Evolutionary conservation across 2,888 invertebrate genomes (phyloP).

Genomic region (Hydraecia micacea): DNA sequence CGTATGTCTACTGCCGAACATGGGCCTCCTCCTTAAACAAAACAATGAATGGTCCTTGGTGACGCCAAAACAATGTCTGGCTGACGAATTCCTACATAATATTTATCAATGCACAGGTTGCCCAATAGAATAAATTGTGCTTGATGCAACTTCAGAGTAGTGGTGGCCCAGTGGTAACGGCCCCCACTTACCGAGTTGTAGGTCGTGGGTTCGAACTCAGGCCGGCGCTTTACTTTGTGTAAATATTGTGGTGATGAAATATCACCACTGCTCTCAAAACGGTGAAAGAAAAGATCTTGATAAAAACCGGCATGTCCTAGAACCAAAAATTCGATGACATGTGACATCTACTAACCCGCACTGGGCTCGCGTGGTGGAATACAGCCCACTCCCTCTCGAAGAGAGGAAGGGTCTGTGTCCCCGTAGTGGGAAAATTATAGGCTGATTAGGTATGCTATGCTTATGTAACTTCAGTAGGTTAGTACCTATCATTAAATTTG

Average conservation of each 20-base stretch:
- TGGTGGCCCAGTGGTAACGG: neutral
- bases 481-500: neutral
- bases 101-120: constrained; percentile 1
- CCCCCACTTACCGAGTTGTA: neutral
- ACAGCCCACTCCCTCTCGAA: neutral
- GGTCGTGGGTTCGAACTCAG: neutral
- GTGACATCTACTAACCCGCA: neutral
- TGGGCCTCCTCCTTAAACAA: constrained; percentile 6
- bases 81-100: constrained; percentile 1
- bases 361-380: neutral
- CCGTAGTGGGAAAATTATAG: neutral
- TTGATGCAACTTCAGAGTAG: neutral
- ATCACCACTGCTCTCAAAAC: neutral
- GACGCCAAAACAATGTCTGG: constrained; percentile 6
- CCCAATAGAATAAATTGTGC: neutral
- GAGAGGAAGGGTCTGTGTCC: neutral
- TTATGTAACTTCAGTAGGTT: neutral
- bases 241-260: too few species aligned
- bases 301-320: neutral
- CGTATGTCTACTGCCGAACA: neutral
- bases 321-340: neutral
- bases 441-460: too few species aligned
- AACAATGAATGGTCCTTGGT: constrained; percentile 54
- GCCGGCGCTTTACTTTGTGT: neutral
- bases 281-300: neutral